phyloP scores from a whole-genome alignment of 2,797 vertebrate genomes.

The Phalanger gymnotis region DNA sequence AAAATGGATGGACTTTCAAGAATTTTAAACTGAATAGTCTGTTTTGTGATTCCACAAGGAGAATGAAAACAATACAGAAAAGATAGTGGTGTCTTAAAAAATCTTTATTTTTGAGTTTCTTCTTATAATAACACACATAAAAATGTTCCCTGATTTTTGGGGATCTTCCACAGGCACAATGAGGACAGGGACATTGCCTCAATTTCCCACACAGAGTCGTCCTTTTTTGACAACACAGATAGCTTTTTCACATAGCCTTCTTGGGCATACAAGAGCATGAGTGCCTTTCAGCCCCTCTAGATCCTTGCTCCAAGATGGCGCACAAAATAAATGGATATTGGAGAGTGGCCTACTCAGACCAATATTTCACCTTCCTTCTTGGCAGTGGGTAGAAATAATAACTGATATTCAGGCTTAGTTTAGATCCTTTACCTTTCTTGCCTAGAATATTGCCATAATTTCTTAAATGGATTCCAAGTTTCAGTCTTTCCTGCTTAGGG shows the following conservation, averaged over 20 bases:
- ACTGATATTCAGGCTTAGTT: neutral
- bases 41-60: slow-evolving; percentile 55
- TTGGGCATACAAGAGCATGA: neutral
- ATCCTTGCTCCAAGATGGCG: neutral
- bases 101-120: slow-evolving; percentile 53
- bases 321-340: neutral
- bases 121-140: slow-evolving; percentile 50
- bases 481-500: neutral
- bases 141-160: slow-evolving; percentile 16
- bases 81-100: slow-evolving; percentile 60
- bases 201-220: neutral
- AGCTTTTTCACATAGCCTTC: neutral
- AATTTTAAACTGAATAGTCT: slow-evolving; percentile 66
- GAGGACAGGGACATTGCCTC: neutral
- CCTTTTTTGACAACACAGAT: neutral
- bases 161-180: neutral
- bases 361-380: neutral
- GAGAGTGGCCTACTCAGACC: neutral
- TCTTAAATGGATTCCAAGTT: neutral
- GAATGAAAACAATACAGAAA: slow-evolving; percentile 31
- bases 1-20: slow-evolving; percentile 67
- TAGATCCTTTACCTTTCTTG: neutral
- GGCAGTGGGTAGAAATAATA: neutral
- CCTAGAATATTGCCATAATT: neutral
- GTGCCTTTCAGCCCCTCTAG: neutral